Evolutionary conservation across 2,113 vertebrate species (phyloP).

Genomic region (Notothenia coriiceps): DNA sequence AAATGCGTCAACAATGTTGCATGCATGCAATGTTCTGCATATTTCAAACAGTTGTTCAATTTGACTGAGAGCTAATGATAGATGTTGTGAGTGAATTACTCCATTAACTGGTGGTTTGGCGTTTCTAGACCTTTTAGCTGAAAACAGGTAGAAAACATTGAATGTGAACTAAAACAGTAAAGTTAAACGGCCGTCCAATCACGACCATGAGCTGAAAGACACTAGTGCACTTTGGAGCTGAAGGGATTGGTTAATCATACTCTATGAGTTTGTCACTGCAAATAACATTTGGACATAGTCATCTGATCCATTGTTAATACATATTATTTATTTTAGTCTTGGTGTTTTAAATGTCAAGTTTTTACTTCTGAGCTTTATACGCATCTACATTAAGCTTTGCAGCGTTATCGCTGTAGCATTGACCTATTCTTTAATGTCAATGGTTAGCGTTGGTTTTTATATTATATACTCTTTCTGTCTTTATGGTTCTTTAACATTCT

Average conservation of each 20-base stretch:
- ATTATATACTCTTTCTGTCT: neutral
- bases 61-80: neutral
- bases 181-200: neutral
- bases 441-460: neutral
- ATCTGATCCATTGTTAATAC: neutral
- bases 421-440: slow-evolving; percentile 3
- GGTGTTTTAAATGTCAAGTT: neutral
- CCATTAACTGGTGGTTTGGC: neutral
- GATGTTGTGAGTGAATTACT: neutral
- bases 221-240: neutral
- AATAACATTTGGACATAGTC: neutral
- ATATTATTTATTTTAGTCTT: neutral
- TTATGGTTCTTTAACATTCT: neutral
- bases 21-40: neutral
- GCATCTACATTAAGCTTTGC: neutral
- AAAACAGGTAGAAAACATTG: neutral
- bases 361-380: neutral
- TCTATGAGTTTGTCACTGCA: neutral
- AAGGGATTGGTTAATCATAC: neutral
- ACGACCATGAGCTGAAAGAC: neutral
- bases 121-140: neutral
- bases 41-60: neutral
- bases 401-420: neutral
- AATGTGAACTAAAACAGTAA: neutral
- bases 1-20: neutral